Base-by-base conservation (phyloP, 2,797 vertebrate species). In the Tokudaia muenninki region DNA sequence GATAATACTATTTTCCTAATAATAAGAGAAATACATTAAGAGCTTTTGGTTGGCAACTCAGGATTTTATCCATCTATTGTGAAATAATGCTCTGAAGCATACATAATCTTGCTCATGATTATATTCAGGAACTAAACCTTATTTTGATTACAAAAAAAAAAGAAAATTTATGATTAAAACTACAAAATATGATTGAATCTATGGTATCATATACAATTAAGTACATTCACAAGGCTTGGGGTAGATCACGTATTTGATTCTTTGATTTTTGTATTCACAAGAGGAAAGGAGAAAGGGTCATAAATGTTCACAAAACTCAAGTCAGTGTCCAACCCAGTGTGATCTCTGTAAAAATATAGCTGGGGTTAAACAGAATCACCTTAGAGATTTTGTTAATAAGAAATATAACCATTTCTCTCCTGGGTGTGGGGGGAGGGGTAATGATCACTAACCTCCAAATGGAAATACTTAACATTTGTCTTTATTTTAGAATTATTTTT, bases 1-100 rank as follows among this genome's bases (percentile, higher is more conserved):
- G 29, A 95, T 22, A 84, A 31, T 57, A 55, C 6, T 77, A 47
- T 80, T 94, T 95, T 90, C 31, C 26, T 86, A 74, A 86, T 67
- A 87, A 16, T 87, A 87, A 63, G 44, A 31, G 57, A 96, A 92
- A 86, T 17, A 83, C 14, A 70, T 81, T 79, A 95, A 47, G 79
- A 17, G 8, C 59, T 92, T 92, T 91, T 78, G 3, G 6, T 50
- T 94, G 29, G 41, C 79, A 31, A 93, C 31, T 93, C 26, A 50
- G 31, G 4, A 24, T 92, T 94, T 91, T 75, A 91, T 87, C 74
- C 70, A 50, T 75, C 74, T 44, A 55, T 41, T 74, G 0, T 37
- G 4, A 10, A 19, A 91, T 50, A n/a, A 78, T 80, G 5, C 41
- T 78, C 29, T 87, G 10, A 87, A 94, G 21, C 87, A 94, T 75